phyloP scores from a whole-genome alignment of 1,140 invertebrate species.

The Coenobita brevimanus region DNA sequence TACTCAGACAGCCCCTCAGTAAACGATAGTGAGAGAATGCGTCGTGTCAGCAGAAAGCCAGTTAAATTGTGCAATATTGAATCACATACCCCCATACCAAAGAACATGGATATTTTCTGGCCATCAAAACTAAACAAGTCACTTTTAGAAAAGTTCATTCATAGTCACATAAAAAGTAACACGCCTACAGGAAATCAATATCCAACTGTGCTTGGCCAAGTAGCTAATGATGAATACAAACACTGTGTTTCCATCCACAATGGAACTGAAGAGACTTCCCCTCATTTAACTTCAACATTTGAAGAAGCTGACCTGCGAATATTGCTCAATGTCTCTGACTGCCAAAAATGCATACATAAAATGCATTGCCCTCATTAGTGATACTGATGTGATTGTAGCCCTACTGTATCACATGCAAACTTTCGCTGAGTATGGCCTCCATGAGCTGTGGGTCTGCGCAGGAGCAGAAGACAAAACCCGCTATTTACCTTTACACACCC shows the following conservation, averaged over 20 bases:
- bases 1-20: too few relatives aligned
- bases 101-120: too few relatives aligned
- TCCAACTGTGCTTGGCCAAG: not conserved
- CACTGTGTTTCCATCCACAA: not conserved
- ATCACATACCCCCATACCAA: too few relatives aligned
- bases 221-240: not conserved
- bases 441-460: not conserved
- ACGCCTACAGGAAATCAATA: too few relatives aligned
- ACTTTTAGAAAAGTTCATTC: too few relatives aligned
- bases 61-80: too few relatives aligned
- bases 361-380: not conserved
- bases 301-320: slow-evolving; percentile 9
- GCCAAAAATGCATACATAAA: not conserved
- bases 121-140: too few relatives aligned
- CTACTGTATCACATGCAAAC: not conserved
- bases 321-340: not conserved
- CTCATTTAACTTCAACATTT: not conserved
- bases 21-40: too few relatives aligned
- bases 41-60: too few relatives aligned
- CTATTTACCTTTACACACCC: not conserved
- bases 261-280: not conserved
- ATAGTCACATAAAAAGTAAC: too few relatives aligned
- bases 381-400: not conserved
- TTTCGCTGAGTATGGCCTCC: not conserved
- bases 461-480: not conserved